These are phyloP conservation scores for Pavo muticus DNA, from an alignment of 2,113 vertebrate genomes.

Conservation along the genomic window DNA sequence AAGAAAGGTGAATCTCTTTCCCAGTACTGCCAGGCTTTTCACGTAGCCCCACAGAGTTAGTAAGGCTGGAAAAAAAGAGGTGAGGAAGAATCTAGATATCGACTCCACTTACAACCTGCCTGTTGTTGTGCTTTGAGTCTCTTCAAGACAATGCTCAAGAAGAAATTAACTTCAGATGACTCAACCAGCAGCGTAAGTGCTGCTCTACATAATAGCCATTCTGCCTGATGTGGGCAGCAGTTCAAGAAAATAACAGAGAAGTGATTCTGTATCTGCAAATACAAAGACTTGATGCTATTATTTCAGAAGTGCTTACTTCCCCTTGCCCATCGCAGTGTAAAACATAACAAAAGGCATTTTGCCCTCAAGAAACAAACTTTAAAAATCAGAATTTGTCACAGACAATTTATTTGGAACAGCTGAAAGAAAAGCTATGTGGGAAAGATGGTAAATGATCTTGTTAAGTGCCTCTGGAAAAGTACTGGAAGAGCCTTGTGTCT, in stretches of 20 bases:
- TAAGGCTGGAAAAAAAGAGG: neutral
- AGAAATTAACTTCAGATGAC: neutral
- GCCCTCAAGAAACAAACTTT: neutral
- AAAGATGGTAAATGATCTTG: neutral
- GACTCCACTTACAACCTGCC: neutral
- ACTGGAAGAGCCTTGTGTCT: neutral
- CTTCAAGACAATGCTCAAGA: neutral
- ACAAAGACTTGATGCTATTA: neutral
- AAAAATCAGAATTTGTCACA: neutral
- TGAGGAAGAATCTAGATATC: neutral
- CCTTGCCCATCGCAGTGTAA: neutral
- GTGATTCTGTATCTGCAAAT: neutral
- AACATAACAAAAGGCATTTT: neutral
- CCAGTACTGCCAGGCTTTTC: neutral
- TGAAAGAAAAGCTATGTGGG: neutral
- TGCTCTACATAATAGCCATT: neutral
- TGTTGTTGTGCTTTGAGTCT: neutral
- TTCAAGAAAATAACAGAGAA: neutral
- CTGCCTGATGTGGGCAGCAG: neutral
- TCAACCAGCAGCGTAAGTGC: neutral
- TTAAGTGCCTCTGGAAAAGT: slow-evolving; percentile 37
- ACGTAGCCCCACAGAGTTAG: neutral
- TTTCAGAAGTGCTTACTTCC: neutral
- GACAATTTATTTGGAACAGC: neutral
- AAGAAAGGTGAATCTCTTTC: neutral